phyloP scores from a whole-genome alignment of 2,888 invertebrate genomes.

The Leuctra nigra region DNA sequence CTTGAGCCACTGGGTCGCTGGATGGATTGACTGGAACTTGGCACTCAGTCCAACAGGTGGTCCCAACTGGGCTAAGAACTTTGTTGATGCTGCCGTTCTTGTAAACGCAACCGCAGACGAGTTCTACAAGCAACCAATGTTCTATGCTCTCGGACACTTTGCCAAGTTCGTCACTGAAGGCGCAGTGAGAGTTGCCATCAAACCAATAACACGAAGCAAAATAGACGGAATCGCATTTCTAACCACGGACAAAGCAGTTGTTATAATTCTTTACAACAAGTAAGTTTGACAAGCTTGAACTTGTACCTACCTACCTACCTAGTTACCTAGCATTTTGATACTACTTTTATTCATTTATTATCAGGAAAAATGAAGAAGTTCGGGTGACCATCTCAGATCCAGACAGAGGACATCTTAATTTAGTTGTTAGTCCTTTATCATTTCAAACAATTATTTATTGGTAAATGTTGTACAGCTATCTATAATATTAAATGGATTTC shows the following conservation, averaged over 20 bases:
- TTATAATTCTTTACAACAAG: constrained; percentile 47
- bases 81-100: constrained; percentile 73
- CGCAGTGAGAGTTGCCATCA: constrained; percentile 18
- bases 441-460: constrained; percentile 22
- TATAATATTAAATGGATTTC: neutral
- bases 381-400: constrained; percentile 17
- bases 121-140: constrained; percentile 87
- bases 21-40: constrained; percentile 91
- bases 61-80: constrained; percentile 72
- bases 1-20: constrained; percentile 64
- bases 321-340: neutral
- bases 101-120: constrained; percentile 54
- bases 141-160: constrained; percentile 24
- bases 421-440: constrained; percentile 13
- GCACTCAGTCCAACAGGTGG: constrained; percentile 67
- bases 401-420: constrained; percentile 7
- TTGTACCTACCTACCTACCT: neutral
- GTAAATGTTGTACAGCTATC: neutral
- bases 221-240: constrained; percentile 46
- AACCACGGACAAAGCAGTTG: constrained; percentile 46
- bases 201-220: constrained; percentile 34
- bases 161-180: constrained; percentile 21
- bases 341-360: constrained; percentile 1
- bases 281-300: neutral
- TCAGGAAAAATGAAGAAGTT: constrained; percentile 9